Evolutionary conservation across 2,113 vertebrate species (phyloP), one percentile per base, ranked within the genome.

Genomic region (Smithornis capensis): DNA sequence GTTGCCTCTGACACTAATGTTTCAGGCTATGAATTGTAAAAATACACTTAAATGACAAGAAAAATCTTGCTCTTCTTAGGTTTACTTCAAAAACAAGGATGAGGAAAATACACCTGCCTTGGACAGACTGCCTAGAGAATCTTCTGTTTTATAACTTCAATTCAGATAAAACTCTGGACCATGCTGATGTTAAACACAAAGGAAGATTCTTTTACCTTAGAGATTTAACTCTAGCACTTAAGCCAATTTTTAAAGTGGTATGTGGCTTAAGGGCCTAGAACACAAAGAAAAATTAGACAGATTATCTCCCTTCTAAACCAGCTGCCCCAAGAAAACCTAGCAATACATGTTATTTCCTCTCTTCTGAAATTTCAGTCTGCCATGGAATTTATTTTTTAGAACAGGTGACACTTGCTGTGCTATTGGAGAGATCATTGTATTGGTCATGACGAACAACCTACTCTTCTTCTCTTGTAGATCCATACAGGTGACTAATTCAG

Each of bases 391-490:
- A 75, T 67, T 68, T 80, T 4, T 59, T 33, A 35, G 31, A 69
- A 37, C 1, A 38, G 14, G 12, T 0, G 2, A 25, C 16, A 27
- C 10, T 67, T 13, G 2, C 29, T 57, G 12, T 69, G 17, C 44
- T 82, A 11, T 69, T 65, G 31, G 40, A 70, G 6, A 47, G 37
- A 50, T 31, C 9, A 27, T 29, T 52, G 16, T 71, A 19, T 55
- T 63, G n/a, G 13, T 44, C 2, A 1, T 53, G 21, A 49, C 68
- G 18, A 81, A 17, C 8, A 52, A 9, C 21, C 16, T 53, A 55
- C 40, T 2, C 4, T 62, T 52, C 29, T 44, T 73, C 56, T 63
- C 23, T 71, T 19, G 14, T 23, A 85, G 35, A 38, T 60, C 14
- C 45, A 64, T 3, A 6, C 11, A 69, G 10, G 16, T 74, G 18